phyloP scores from a whole-genome alignment of 2,888 invertebrate genomes.

The Melangyna quadrimaculata region DNA sequence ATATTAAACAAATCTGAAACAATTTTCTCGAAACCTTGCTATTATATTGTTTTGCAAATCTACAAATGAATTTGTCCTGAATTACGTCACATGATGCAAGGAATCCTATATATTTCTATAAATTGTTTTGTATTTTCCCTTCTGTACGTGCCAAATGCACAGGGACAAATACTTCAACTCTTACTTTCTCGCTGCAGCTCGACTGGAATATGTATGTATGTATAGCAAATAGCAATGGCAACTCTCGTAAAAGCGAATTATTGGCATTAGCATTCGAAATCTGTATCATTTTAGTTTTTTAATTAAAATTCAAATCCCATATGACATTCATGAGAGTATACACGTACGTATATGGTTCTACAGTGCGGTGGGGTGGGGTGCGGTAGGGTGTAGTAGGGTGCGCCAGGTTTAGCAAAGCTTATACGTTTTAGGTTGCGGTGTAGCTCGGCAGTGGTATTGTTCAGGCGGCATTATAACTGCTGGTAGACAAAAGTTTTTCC shows the following conservation, averaged over 20 bases:
- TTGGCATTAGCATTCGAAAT: slow-evolving; percentile 66
- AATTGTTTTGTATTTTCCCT: background rate
- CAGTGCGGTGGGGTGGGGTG: background rate
- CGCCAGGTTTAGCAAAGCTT: too few species aligned
- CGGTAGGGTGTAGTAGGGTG: too few species aligned
- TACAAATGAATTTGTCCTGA: slow-evolving; percentile 42
- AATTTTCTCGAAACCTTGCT: slow-evolving; percentile 41
- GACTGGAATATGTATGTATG: too few species aligned
- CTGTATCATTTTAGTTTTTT: slow-evolving; percentile 70
- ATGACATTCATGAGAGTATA: slow-evolving; percentile 62
- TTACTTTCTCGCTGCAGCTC: slow-evolving; percentile 27
- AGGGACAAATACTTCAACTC: slow-evolving; percentile 26
- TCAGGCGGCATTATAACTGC: background rate
- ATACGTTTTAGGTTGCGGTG: too few species aligned
- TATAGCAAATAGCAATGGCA: background rate
- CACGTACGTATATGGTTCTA: too few species aligned
- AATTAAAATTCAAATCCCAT: slow-evolving; percentile 71
- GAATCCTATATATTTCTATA: background rate
- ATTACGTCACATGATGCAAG: slow-evolving; percentile 25
- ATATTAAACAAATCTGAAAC: slow-evolving; percentile 21
- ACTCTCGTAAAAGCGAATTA: slow-evolving; percentile 53
- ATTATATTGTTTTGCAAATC: slow-evolving; percentile 39
- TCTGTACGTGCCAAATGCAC: background rate
- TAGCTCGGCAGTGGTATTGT: background rate
- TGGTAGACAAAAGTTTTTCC: background rate